Percentiles rank a stretch among this genome's conserved stretches.
Evolutionary conservation across 2,797 vertebrate species (phyloP).

Genomic region (Chelmon rostratus): DNA sequence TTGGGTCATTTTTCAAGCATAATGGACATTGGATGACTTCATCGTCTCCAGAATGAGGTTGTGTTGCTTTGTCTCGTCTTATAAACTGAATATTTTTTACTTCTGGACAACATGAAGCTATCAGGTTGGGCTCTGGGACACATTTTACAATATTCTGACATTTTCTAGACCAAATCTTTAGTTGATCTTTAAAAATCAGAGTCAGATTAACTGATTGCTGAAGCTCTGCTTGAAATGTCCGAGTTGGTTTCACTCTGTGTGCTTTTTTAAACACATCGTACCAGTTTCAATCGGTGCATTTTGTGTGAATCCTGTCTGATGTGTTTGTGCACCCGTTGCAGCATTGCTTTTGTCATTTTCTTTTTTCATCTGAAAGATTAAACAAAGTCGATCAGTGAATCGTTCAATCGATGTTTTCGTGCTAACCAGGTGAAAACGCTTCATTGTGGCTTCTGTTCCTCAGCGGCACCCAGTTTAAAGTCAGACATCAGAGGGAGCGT

Average conservation of each 20-base stretch:
- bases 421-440: slow-evolving; percentile 18
- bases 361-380: slow-evolving; percentile 13
- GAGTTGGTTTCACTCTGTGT: neutral
- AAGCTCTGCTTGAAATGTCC: neutral
- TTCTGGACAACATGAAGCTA: neutral
- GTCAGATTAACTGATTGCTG: neutral
- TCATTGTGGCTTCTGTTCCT: slow-evolving; percentile 12
- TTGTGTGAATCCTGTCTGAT: neutral
- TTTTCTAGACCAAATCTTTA: neutral
- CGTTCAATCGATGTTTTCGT: slow-evolving; percentile 6
- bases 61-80: neutral
- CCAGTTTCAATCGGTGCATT: neutral
- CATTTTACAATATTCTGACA: neutral
- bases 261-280: too few relatives aligned
- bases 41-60: too few relatives aligned
- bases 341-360: neutral
- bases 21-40: too few relatives aligned
- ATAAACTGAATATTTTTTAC: neutral
- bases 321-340: neutral
- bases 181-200: neutral
- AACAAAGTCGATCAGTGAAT: slow-evolving; percentile 15
- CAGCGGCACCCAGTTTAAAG: slow-evolving; percentile 41
- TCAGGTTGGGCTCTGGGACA: neutral
- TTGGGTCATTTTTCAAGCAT: too few relatives aligned
- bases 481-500: slow-evolving; percentile 32